Base-by-base conservation (phyloP, 2,888 invertebrate genomes). In the Drosophila helvetica region DNA sequence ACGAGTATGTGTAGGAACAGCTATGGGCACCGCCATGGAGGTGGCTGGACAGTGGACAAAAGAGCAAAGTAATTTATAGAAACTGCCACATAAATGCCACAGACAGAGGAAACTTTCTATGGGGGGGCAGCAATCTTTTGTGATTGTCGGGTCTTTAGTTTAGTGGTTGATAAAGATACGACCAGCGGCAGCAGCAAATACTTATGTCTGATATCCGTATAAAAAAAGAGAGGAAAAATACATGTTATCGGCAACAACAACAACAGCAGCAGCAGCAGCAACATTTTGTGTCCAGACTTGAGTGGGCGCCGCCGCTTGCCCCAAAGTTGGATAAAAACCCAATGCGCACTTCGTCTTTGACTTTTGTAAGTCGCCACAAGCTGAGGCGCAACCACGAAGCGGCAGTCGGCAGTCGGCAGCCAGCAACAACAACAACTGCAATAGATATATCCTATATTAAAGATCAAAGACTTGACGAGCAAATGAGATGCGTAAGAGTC, bases 401-500 rank as follows among this genome's bases (percentile, higher is more conserved):
- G 8, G 27, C 27, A 27, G 27, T 8, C 27, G 8, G 27, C 54
- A 47, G 15, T 19, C 46, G 60, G 30, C 18, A 55, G 18, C 46
- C 5, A 5, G 22, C 55, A 48, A 3, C 27, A 54, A 38, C 38
- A 52, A 64, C 56, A 71, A 45, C 74, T 52, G 54, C 74, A 60
- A 52, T 45, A 59, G 73, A 52, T 59, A 73, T 65, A 52, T 42
- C 27, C 48, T 42, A 60, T 15, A 62, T 53, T 52, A 63, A 65
- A 56, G 48, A 19, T 42, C 18, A 65, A 68, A 53, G 54, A 22
- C 5, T 22, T 22, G 5, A 22, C 22, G 22, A 45, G 68, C 75
- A 78, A 85, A 76, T 64, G 79, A 75, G 73, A 78, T 88, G 86
- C 88, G 89, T 89, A 86, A 84, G 55, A 43, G 10, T 15, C 33